Conservation (phyloP, 92 coral and sea anemone genomes). For the Parazoanthus darwini region DNA sequence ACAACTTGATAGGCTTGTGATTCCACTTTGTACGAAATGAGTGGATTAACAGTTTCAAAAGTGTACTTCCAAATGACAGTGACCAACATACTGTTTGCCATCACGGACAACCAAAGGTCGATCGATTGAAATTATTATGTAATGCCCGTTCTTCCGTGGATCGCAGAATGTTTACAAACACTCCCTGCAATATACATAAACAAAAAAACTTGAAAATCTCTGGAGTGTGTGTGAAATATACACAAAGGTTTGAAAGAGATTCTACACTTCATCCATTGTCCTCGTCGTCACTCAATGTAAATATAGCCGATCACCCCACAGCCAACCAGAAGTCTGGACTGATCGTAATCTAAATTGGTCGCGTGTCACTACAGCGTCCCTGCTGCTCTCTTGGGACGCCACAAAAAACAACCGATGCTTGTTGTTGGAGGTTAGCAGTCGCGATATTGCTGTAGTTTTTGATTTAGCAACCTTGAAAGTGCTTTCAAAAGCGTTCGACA, state of each 20-base stretch:
- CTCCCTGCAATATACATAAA: background rate
- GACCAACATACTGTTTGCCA: background rate
- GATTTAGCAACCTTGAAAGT: slow-evolving; percentile 11
- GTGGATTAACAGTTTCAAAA: background rate
- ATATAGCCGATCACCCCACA: slow-evolving; percentile 48
- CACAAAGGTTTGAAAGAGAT: background rate
- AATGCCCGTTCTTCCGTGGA: background rate
- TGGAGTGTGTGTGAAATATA: slow-evolving; percentile 16
- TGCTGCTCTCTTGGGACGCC: slow-evolving; percentile 42
- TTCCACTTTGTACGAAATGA: background rate
- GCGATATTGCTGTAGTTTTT: slow-evolving; percentile 13
- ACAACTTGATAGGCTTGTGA: background rate
- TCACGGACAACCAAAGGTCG: background rate
- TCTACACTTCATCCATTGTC: slow-evolving; percentile 29
- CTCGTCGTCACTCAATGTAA: slow-evolving; percentile 49
- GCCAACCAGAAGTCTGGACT: slow-evolving; percentile 35
- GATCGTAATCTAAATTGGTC: slow-evolving; percentile 57
- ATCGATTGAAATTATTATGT: background rate
- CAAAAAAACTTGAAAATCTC: background rate
- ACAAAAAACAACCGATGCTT: background rate
- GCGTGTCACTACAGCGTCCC: slow-evolving; percentile 80
- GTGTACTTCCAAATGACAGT: background rate
- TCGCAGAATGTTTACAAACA: background rate
- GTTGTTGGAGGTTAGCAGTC: background rate
- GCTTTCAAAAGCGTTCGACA: slow-evolving; percentile 33